These are phyloP conservation scores for Drosophila trichaetosa DNA, from an alignment of 2,888 invertebrate genomes.

Conservation along the genomic window DNA sequence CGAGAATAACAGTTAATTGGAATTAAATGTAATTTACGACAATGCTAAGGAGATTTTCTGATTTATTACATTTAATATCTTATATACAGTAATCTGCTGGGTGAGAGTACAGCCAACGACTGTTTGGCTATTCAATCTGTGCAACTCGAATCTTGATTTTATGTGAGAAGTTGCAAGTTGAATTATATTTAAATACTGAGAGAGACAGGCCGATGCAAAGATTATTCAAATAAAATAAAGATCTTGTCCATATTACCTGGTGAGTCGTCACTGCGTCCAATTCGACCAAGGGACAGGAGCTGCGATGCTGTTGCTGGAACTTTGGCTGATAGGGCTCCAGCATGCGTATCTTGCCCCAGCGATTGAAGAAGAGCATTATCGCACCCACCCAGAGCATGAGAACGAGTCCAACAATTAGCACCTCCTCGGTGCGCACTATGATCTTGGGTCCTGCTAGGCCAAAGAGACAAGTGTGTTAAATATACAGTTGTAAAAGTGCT, in stretches of 20 bases:
- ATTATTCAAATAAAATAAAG: neutral
- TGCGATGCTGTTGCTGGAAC: constrained; percentile 93
- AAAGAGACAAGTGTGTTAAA: constrained; percentile 1
- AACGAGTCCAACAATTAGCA: constrained; percentile 93
- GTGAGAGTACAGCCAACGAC: neutral
- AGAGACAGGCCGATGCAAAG: too few relatives aligned
- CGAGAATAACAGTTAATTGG: neutral
- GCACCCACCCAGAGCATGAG: constrained; percentile 95
- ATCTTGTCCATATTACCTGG: constrained; percentile 71
- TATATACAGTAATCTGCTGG: neutral
- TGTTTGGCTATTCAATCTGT: neutral
- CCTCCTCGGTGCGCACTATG: constrained; percentile 93
- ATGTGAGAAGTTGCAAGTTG: neutral
- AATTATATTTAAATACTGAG: too few relatives aligned
- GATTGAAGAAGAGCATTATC: constrained; percentile 95
- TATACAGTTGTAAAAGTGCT: neutral
- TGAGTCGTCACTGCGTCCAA: constrained; percentile 82
- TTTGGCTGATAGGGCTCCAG: constrained; percentile 96
- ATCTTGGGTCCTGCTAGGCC: constrained; percentile 87
- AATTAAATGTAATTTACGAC: neutral
- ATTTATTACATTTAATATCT: neutral
- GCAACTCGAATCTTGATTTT: neutral
- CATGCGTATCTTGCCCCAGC: constrained; percentile 98
- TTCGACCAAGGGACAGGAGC: constrained; percentile 90
- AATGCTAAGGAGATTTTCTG: neutral